phyloP scores from a whole-genome alignment of 2,113 vertebrate species.

The Dryoscopus gambensis region DNA sequence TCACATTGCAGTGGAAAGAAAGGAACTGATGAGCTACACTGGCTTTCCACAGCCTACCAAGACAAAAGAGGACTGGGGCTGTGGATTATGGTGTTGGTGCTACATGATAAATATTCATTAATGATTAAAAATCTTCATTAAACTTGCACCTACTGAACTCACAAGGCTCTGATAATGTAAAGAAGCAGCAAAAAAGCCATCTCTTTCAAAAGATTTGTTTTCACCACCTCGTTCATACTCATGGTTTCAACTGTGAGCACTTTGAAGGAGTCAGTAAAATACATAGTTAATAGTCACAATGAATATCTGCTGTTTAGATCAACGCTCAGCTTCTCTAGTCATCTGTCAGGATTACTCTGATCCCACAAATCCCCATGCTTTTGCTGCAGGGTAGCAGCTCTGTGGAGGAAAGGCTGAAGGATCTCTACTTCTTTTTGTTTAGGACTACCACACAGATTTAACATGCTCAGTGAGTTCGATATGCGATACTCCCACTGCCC shows the following conservation, averaged over 20 bases:
- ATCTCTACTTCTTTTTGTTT: not conserved
- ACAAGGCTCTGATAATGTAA: not conserved
- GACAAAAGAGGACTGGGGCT: not conserved
- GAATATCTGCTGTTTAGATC: not conserved
- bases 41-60: not conserved
- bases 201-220: not conserved
- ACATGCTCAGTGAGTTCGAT: fast-evolving
- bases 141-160: not conserved
- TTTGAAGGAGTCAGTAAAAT: not conserved
- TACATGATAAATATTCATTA: not conserved
- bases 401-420: not conserved
- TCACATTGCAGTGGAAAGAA: fast-evolving
- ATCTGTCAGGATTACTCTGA: not conserved
- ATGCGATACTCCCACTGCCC: fast-evolving
- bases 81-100: not conserved
- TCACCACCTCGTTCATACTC: not conserved
- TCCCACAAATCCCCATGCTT: not conserved
- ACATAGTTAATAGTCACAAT: not conserved
- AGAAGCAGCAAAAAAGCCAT: not conserved
- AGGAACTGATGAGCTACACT: not conserved
- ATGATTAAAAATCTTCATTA: not conserved
- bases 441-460: not conserved
- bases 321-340: not conserved
- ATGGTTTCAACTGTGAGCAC: not conserved
- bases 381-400: not conserved